Percentiles rank a stretch among this genome's conserved stretches.
phyloP scores from a whole-genome alignment of 2,888 invertebrate genomes.

The Clunio marinus region DNA sequence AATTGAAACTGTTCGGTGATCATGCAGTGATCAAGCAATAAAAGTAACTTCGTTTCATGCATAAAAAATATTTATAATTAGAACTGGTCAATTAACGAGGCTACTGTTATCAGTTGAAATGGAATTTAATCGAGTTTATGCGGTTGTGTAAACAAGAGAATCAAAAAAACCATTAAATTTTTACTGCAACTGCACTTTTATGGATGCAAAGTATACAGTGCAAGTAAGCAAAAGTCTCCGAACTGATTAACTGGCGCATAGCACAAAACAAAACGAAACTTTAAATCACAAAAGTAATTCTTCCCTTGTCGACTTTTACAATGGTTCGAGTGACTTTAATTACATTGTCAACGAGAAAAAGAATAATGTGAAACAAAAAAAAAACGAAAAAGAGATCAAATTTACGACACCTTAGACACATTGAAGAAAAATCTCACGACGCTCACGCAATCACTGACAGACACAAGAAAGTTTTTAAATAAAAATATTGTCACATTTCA shows the following conservation, averaged over 20 bases:
- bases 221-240: background rate
- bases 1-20: no score
- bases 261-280: background rate
- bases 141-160: background rate
- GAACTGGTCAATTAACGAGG: background rate
- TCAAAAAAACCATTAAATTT: background rate
- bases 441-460: background rate
- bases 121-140: background rate
- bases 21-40: no score
- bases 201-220: background rate
- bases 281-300: background rate
- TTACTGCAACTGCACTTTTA: background rate
- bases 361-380: background rate
- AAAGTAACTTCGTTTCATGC: no score
- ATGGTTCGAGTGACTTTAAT: background rate
- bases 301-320: background rate
- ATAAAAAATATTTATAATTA: no score
- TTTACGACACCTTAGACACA: background rate
- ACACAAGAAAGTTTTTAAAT: background rate
- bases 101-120: constrained; percentile 16
- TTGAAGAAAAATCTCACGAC: background rate
- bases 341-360: background rate
- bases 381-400: background rate
- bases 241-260: background rate
- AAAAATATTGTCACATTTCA: constrained; percentile 19